These are phyloP conservation scores for Ophion ventricosus DNA, from an alignment of 2,888 invertebrate species.

Conservation along the genomic window DNA sequence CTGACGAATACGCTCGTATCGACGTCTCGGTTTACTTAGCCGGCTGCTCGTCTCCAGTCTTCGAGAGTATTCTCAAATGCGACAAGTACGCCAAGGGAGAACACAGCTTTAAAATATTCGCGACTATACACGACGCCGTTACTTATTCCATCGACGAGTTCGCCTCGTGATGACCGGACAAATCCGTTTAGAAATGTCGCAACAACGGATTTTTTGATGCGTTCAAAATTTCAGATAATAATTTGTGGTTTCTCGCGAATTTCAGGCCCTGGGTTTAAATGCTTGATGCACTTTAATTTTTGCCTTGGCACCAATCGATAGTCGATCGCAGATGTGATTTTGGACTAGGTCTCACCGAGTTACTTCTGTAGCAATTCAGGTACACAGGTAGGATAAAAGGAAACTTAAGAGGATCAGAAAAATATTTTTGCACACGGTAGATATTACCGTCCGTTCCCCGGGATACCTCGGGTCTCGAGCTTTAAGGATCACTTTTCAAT, in stretches of 20 bases:
- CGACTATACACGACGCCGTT: conserved; percentile 88
- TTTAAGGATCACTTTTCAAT: too few species aligned
- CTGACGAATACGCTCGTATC: conserved; percentile 84
- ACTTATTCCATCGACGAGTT: conserved; percentile 80
- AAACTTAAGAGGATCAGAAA: too few species aligned
- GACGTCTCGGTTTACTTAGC: conserved; percentile 85
- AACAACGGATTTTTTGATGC: neutral
- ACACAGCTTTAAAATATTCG: conserved; percentile 84
- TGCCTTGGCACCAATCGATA: neutral
- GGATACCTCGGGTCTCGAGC: too few species aligned
- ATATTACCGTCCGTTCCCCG: neutral
- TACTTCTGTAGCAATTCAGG: neutral
- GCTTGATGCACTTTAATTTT: neutral
- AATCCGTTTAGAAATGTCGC: neutral
- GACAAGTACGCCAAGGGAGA: conserved; percentile 77
- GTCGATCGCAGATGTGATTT: neutral
- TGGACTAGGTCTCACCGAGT: neutral
- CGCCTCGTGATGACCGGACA: conserved; percentile 59
- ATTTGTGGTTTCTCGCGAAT: neutral
- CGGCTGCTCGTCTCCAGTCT: conserved; percentile 83
- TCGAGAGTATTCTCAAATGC: conserved; percentile 81
- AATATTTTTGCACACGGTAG: neutral
- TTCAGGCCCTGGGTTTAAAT: neutral
- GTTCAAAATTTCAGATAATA: neutral
- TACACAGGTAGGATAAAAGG: too few species aligned